Conservation (phyloP, 2,797 vertebrate genomes). For the Sebastes hubbsi region DNA sequence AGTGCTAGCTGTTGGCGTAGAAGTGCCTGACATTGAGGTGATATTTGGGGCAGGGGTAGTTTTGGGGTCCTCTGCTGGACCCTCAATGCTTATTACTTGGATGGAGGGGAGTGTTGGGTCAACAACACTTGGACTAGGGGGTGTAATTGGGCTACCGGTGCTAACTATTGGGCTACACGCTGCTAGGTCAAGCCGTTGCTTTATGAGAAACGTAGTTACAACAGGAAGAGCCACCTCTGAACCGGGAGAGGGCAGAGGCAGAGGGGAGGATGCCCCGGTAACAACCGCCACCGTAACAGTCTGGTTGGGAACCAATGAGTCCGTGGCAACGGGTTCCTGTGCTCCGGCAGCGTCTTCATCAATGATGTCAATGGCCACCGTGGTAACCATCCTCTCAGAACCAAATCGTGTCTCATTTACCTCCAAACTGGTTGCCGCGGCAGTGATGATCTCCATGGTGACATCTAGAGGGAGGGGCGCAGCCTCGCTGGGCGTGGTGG, state of each 20-base stretch:
- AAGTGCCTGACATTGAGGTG: background rate
- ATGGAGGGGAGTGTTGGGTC: slow-evolving; percentile 9
- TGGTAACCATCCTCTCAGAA: background rate
- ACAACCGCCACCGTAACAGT: slow-evolving; percentile 57
- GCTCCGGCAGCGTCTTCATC: background rate
- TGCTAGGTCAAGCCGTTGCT: slow-evolving; percentile 36
- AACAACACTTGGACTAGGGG: slow-evolving; percentile 21
- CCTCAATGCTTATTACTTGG: slow-evolving; percentile 9
- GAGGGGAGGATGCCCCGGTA: slow-evolving; percentile 43
- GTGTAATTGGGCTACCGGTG: slow-evolving; percentile 34
- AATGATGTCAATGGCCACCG: background rate
- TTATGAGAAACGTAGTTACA: slow-evolving; percentile 39
- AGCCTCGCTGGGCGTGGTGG: slow-evolving; percentile 81
- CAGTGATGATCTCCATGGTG: slow-evolving; percentile 61
- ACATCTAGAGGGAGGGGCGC: slow-evolving; percentile 61
- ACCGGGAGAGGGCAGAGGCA: slow-evolving; percentile 34
- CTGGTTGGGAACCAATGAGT: slow-evolving; percentile 26
- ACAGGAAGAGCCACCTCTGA: slow-evolving; percentile 28
- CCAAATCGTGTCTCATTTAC: background rate
- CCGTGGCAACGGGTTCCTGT: slow-evolving; percentile 14
- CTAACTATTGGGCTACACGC: slow-evolving; percentile 2
- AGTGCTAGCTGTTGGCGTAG: slow-evolving; percentile 6
- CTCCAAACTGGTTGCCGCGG: slow-evolving; percentile 35
- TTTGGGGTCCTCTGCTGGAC: background rate
- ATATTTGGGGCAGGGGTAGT: background rate